Conservation (phyloP, 2,888 invertebrate species). For the Mythimna pallens region DNA sequence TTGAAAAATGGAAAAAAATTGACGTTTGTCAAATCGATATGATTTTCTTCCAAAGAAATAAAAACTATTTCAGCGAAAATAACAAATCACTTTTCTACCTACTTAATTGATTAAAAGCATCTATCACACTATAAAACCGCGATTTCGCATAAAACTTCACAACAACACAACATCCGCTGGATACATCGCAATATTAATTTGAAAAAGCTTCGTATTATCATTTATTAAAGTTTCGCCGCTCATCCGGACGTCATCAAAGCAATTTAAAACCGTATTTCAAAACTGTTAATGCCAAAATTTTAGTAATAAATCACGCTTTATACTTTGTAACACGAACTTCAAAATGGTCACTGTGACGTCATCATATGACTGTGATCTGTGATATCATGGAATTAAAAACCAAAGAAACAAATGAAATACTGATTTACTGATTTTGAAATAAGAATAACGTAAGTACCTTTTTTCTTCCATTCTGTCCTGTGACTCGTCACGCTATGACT, state of each 20-base stretch:
- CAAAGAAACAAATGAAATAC: not conserved
- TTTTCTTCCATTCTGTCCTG: not conserved
- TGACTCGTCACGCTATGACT: too few species aligned
- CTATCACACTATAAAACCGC: constrained; percentile 19
- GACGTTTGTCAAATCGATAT: not conserved
- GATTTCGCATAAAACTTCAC: constrained; percentile 26
- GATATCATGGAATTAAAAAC: not conserved
- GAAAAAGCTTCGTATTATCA: constrained; percentile 50
- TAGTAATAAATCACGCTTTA: constrained; percentile 54
- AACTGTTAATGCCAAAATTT: constrained; percentile 44
- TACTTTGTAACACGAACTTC: constrained; percentile 52
- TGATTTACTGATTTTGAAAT: not conserved
- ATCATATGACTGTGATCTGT: constrained; percentile 5
- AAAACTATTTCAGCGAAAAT: not conserved
- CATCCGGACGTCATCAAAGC: constrained; percentile 56
- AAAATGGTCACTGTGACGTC: constrained; percentile 44
- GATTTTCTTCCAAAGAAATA: not conserved
- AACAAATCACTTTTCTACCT: not conserved
- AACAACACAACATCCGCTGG: constrained; percentile 37
- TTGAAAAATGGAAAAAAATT: not conserved
- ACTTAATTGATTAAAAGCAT: constrained; percentile 15
- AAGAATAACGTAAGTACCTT: too few species aligned
- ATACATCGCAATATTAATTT: constrained; percentile 57
- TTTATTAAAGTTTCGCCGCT: constrained; percentile 40
- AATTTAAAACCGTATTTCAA: constrained; percentile 51